Base-by-base conservation (phyloP, 2,888 invertebrate species). In the Oxytorus armatus region DNA sequence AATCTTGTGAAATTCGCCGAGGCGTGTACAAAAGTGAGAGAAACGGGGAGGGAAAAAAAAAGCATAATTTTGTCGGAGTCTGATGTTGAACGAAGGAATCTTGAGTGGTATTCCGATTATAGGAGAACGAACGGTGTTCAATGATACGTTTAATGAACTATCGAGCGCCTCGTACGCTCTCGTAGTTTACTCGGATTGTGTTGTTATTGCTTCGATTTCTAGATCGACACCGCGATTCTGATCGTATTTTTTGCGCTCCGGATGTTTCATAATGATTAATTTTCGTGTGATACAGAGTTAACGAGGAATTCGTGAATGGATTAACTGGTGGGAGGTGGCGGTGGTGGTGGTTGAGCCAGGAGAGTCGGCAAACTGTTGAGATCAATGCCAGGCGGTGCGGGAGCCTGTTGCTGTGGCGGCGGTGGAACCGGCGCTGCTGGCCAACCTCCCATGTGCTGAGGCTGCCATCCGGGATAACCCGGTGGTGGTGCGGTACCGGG, bases 301-400 rank as follows among this genome's bases (percentile, higher is more conserved):
- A 16, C 25, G 8, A n/a, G 44, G 57, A 33, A 14, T 33, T 11
- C n/a, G 42, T 18, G 14, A 53, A 66, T 49, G 65, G 33, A 91
- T 87, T 92, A 92, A 89, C 91, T 92, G 23, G 91, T 90, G 3
- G 92, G 92, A 0, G 94, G 94, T 0, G 95, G 95, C 1, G 96
- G 95, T 11, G 95, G 95, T 3, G 95, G 95, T 1, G 95, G 96
- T 29, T 95, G 95, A 57, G 95, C 93, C 57, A 95, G 88, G 61
- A 95, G 88, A 57, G 92, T 93, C 1, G 94, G 94, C 51, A 94
- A 90, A 42, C 92, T 92, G 63, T 93, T 93, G 72, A 94, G 92
- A 85, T 94, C 94, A 63, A 94, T 93, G 11, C 94, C 94, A 16
- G 93, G 94, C 7, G 92, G 91, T 11, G 89, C 90, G 14, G 91